Evolutionary conservation across 2,888 invertebrate species (phyloP).

Genomic region (Drosophila emarginata): DNA sequence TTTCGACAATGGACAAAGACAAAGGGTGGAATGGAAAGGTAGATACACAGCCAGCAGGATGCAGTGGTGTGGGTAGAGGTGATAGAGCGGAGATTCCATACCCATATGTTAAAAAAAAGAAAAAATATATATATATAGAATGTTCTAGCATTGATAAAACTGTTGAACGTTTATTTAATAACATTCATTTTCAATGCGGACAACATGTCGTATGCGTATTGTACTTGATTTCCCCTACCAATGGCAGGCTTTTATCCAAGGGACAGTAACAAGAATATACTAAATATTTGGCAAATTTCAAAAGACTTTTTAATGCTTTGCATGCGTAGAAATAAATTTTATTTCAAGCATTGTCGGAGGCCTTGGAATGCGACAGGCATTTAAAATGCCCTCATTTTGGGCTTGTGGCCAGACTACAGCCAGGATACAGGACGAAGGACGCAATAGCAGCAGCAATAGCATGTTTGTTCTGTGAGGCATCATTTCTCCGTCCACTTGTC

Average conservation of each 20-base stretch:
- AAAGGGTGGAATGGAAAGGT: not conserved
- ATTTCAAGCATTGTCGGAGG: constrained; percentile 26
- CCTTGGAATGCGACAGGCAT: constrained; percentile 66
- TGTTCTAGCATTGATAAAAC: constrained; percentile 22
- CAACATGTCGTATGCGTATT: constrained; percentile 17
- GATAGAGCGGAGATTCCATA: too few species aligned
- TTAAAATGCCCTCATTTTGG: constrained; percentile 66
- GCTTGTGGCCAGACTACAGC: constrained; percentile 49
- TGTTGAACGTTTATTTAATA: constrained; percentile 47
- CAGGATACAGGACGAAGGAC: constrained; percentile 22
- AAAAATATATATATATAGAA: constrained; percentile 6
- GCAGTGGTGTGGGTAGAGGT: too few species aligned
- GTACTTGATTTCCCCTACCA: not conserved
- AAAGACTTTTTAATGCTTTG: constrained; percentile 45
- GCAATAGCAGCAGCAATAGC: constrained; percentile 48
- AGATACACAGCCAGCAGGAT: constrained; percentile 1
- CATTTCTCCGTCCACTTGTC: not conserved
- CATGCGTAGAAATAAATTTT: constrained; percentile 46
- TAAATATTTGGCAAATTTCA: constrained; percentile 36
- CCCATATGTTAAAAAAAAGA: constrained; percentile 15
- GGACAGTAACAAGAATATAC: constrained; percentile 1
- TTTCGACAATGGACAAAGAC: constrained; percentile 40
- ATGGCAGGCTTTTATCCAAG: not conserved
- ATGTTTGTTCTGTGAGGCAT: constrained; percentile 45
- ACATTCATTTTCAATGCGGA: constrained; percentile 34